These are phyloP conservation scores for Dryobota labecula DNA, from an alignment of 2,888 invertebrate species.

Conservation along the genomic window DNA sequence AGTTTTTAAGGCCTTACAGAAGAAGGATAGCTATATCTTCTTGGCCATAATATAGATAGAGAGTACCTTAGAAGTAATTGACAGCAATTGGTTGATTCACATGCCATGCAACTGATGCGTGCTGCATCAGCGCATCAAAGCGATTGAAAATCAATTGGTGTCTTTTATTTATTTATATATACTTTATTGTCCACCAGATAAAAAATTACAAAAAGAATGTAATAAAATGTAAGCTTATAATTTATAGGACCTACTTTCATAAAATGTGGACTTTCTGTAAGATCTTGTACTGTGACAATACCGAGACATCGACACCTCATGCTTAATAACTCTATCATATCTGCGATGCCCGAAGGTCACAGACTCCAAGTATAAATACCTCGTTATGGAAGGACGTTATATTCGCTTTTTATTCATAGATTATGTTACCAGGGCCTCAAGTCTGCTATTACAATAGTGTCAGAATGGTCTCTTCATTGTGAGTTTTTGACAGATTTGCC, in stretches of 20 bases:
- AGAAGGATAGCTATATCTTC: not conserved
- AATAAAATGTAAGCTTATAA: too few species aligned
- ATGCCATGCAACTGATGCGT: not conserved
- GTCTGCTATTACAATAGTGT: too few species aligned
- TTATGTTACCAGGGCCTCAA: slow-evolving; percentile 11
- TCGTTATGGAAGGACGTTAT: slow-evolving; percentile 17
- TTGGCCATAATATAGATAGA: not conserved
- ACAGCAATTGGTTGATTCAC: not conserved
- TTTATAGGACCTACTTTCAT: not conserved
- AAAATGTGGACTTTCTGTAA: slow-evolving; percentile 31
- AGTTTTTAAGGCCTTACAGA: not conserved
- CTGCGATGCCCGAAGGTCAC: slow-evolving; percentile 45
- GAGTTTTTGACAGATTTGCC: too few species aligned
- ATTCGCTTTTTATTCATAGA: slow-evolving; percentile 20
- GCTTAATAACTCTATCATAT: slow-evolving; percentile 55
- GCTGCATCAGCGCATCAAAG: too few species aligned
- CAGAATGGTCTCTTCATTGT: too few species aligned
- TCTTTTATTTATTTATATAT: too few species aligned
- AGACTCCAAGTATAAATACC: slow-evolving; percentile 29
- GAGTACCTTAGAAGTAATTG: not conserved
- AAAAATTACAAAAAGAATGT: too few species aligned
- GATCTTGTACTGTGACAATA: slow-evolving; percentile 6
- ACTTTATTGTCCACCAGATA: too few species aligned
- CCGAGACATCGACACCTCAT: slow-evolving; percentile 49
- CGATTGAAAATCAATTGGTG: not conserved